phyloP scores from a whole-genome alignment of 2,113 vertebrate species.

The Lipotes vexillifer region DNA sequence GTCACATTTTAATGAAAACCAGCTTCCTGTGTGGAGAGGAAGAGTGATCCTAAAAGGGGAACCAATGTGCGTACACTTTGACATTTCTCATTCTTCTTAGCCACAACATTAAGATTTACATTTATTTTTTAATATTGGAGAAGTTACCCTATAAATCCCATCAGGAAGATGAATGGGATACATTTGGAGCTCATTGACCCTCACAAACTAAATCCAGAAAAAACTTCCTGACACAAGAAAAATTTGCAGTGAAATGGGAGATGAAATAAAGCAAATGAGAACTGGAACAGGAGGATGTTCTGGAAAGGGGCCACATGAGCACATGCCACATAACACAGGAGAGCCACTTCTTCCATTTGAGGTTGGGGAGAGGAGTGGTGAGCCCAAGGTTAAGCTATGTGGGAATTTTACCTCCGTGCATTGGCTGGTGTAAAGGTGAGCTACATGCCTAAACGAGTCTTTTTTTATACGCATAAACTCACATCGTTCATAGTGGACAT shows the following conservation, averaged over 20 bases:
- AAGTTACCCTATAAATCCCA: neutral
- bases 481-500: neutral
- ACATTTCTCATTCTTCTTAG: slow-evolving; percentile 58
- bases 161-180: neutral
- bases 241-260: neutral
- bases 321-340: rapidly evolving
- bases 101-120: neutral
- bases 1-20: slow-evolving; percentile 68
- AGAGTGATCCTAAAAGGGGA: neutral
- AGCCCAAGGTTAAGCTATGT: rapidly evolving
- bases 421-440: neutral
- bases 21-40: neutral
- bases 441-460: neutral
- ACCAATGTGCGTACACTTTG: neutral
- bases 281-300: neutral
- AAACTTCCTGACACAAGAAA: neutral
- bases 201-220: neutral
- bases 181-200: neutral
- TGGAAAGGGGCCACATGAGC: neutral
- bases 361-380: rapidly evolving
- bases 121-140: slow-evolving; percentile 53
- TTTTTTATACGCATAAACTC: neutral
- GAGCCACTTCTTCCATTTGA: neutral
- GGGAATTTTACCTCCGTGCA: neutral
- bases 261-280: neutral